Base-by-base conservation (phyloP, 2,797 vertebrate species). In the Eulemur albifrons region DNA sequence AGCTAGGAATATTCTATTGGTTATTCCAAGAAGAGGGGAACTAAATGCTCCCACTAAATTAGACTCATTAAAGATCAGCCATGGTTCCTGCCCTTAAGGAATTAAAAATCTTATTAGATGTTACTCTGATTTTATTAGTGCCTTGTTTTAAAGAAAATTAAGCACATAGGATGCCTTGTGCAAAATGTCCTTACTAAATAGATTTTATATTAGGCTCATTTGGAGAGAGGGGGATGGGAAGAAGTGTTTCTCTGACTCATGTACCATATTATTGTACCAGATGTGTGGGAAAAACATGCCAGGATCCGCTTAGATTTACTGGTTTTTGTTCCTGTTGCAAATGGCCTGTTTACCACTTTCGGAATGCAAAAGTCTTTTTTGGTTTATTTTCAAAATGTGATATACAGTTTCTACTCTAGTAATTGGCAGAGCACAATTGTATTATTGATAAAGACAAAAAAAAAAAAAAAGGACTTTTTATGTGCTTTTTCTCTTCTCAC, bases 41-140 rank as follows among this genome's bases (percentile, higher is more conserved):
- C 80, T 86, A 89, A 32, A 79, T 92, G 25, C 59, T 5, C 0
- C 61, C 69, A 50, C n/a, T 23, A 5, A 93, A 94, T 97, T 89
- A 86, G 88, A 89, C 52, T 88, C 54, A 45, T 91, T 93, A 80
- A 83, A 81, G 94, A 85, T 89, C 73, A 95, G 61, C 70, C 88
- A 57, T 96, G 92, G 40, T 73, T 97, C 77, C 75, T 95, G 89
- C 85, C 38, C 94, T 93, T 88, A 91, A 92, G 50, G 80, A 97
- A 96, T 96, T 95, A 93, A 83, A 94, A 72, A n/a, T 43, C 2
- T 83, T 90, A 95, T 90, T 97, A 96, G 97, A 96, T 61, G 88
- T 57, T 82, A 81, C 91, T 93, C 75, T 85, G 95, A 88, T 95
- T 96, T 90, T 96, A 95, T 97, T 96, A 96, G 88, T 96, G 38